Base-by-base conservation (phyloP, 2,797 vertebrate species). In the Catamblyrhynchus diadema region DNA sequence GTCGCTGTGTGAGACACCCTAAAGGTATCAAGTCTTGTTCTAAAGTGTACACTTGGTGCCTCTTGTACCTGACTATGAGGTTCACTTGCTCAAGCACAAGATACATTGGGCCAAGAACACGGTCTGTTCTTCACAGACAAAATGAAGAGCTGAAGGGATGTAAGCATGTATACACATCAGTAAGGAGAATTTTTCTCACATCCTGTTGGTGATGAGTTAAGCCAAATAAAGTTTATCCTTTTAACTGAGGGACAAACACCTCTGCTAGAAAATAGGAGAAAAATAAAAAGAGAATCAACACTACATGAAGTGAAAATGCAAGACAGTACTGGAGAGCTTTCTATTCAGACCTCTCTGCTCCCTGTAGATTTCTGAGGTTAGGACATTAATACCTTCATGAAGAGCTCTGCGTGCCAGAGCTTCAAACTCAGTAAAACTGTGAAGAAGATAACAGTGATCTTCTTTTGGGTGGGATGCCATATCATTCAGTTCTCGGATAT, bases 351-450 rank as follows among this genome's bases (percentile, higher is more conserved):
- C 12, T 32, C 61, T 75, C 13, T 86, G 14, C 22, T 65, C 30
- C 28, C 37, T 44, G 23, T n/a, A 81, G 33, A 88, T 33, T 42
- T 70, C 12, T 37, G 23, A 73, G 35, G 17, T 79, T 88, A 90
- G 53, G 28, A 81, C 19, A 79, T 62, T 25, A 77, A 86, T 98
- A 99, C 99, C 99, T 99, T 99, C 99, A 18, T 99, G 99, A 83
- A 99, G 97, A 12, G 99, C 99, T 8, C 98, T 98, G 44, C 99
- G 99, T 89, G 99, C 99, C 84, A 99, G 97, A 50, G 99, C 99
- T 96, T 99, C 99, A 88, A 99, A 99, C 97, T 99, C 99, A 2
- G 98, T 98, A 62, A 99, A 99, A 98, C 99, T 99, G 98, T 99
- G 99, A 71, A 99, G 98, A 81, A 99, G 97, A 93, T 99, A 99